Percentiles rank a stretch among this genome's conserved stretches.
These are phyloP conservation scores for Strigamia crassipes DNA, from an alignment of 2,888 invertebrate species.

Conservation along the genomic window DNA sequence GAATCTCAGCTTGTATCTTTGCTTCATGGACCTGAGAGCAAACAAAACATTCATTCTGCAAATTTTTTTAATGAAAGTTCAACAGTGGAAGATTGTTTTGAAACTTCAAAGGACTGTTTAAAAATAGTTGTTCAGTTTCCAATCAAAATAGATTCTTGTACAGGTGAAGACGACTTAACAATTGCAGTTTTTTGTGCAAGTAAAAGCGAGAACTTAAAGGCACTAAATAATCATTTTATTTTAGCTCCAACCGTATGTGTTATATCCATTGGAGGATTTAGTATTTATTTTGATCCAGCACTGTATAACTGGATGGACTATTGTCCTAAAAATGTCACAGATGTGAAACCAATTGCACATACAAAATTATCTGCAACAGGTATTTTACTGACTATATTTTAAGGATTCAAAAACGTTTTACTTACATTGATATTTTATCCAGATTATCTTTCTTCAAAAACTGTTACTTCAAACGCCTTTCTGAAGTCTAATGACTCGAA, in stretches of 20 bases:
- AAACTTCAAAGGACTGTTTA: not conserved
- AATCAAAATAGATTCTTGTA: not conserved
- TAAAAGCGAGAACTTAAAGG: no score
- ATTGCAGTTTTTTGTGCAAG: no score
- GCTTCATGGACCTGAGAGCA: conserved; percentile 40
- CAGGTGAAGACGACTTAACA: no score
- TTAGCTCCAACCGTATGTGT: conserved; percentile 43
- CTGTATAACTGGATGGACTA: conserved; percentile 33
- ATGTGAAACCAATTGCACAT: not conserved
- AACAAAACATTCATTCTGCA: not conserved
- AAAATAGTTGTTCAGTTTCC: conserved; percentile 33
- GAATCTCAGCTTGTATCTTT: not conserved
- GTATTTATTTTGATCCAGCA: conserved; percentile 37
- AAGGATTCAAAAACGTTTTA: no score
- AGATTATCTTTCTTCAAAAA: not conserved
- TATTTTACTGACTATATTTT: no score
- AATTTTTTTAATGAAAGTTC: not conserved
- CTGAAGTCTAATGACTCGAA: not conserved
- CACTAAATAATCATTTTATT: not conserved
- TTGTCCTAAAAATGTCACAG: not conserved
- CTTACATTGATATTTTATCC: no score
- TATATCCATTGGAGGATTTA: not conserved
- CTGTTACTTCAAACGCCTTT: not conserved
- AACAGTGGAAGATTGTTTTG: not conserved
- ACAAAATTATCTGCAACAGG: no score